Evolutionary conservation across 1,140 invertebrate genomes (phyloP).

Genomic region (Drosophila oshimai): DNA sequence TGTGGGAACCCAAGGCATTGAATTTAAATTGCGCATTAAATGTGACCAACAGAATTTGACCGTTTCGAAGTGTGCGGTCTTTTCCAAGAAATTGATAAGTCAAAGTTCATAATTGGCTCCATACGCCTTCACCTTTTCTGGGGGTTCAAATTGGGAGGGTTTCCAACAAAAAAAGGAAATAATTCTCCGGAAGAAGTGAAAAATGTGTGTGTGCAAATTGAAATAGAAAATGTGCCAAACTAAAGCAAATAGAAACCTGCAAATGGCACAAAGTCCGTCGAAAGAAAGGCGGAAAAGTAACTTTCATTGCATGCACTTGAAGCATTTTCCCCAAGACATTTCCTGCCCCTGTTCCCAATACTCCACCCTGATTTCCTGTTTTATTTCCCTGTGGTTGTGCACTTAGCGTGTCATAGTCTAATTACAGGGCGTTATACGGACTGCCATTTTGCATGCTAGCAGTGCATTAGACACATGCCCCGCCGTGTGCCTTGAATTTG

Average conservation of each 20-base stretch:
- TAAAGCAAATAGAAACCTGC: conserved; percentile 42
- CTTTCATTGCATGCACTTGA: conserved; percentile 52
- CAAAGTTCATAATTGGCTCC: conserved; percentile 73
- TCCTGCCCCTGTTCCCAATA: background rate
- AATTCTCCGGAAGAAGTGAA: background rate
- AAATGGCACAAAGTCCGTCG: conserved; percentile 19
- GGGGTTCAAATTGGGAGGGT: background rate
- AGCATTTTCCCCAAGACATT: conserved; percentile 32
- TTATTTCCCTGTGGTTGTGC: conserved; percentile 11
- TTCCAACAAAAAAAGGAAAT: background rate
- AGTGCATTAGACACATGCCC: conserved; percentile 63
- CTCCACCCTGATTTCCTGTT: background rate
- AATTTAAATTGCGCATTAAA: conserved; percentile 79
- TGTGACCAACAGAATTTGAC: conserved; percentile 44
- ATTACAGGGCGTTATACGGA: conserved; percentile 71
- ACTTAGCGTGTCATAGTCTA: conserved; percentile 73
- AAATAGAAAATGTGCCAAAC: conserved; percentile 51
- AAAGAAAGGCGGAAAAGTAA: conserved; percentile 11
- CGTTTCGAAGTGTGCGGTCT: conserved; percentile 18
- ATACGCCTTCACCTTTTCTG: background rate
- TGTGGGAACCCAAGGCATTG: conserved; percentile 50
- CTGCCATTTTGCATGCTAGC: conserved; percentile 70
- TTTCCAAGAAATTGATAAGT: conserved; percentile 75
- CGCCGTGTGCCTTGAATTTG: conserved; percentile 46
- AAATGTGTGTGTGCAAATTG: conserved; percentile 49